Percentiles rank a stretch among this genome's conserved stretches.
Conservation (phyloP, 2,113 vertebrate genomes). For the Ctenodactylus gundi region DNA sequence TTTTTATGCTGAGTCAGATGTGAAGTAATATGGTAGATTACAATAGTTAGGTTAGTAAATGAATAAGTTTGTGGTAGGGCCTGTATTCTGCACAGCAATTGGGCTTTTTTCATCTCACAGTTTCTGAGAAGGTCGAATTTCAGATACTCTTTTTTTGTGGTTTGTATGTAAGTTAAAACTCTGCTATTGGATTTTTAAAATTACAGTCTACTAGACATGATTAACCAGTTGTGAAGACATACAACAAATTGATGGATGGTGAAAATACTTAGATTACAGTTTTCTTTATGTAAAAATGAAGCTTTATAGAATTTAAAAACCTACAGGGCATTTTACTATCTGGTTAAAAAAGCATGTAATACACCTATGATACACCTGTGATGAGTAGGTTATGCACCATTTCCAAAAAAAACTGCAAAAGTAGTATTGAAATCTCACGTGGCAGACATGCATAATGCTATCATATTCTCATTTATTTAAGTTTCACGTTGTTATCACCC, state of each 20-base stretch:
- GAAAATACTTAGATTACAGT: not conserved
- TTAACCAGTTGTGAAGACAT: not conserved
- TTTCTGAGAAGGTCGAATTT: not conserved
- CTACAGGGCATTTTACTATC: not conserved
- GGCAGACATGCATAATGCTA: not conserved
- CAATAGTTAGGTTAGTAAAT: conserved; percentile 26
- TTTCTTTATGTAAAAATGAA: not conserved
- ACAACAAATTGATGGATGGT: not conserved
- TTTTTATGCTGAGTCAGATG: conserved; percentile 21
- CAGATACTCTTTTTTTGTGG: not conserved
- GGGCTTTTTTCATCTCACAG: not conserved
- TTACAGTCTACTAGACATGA: not conserved
- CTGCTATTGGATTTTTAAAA: not conserved
- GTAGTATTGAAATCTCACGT: not conserved
- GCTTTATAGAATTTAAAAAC: not conserved
- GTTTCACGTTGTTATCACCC: not conserved
- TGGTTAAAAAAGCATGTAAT: not conserved
- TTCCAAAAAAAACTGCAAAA: not conserved
- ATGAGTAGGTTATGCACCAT: not conserved
- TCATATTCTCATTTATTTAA: not conserved
- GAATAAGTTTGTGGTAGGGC: not conserved
- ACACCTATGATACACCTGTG: not conserved
- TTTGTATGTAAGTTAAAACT: not conserved
- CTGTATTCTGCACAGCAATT: not conserved
- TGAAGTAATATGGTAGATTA: not conserved